Evolutionary conservation across 2,113 vertebrate genomes (phyloP).

Genomic region (Myiozetetes cayanensis): DNA sequence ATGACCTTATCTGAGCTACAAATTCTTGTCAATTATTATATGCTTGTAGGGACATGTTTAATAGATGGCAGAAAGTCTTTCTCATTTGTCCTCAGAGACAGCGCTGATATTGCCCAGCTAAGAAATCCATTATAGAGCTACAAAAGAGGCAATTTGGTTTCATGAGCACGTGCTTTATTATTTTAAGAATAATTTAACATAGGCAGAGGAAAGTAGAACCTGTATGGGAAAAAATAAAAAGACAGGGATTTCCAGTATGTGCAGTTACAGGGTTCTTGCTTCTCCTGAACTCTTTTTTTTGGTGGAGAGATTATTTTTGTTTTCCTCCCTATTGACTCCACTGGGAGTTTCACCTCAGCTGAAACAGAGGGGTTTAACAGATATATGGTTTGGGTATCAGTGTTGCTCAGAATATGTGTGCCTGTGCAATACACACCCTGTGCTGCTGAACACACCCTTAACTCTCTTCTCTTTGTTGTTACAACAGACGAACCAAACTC

Average conservation of each 20-base stretch:
- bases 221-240: neutral
- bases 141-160: constrained; percentile 47
- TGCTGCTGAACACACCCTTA: neutral
- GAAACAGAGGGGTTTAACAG: neutral
- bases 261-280: neutral
- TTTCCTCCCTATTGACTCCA: neutral
- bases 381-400: neutral
- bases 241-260: neutral
- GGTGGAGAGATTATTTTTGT: neutral
- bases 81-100: constrained; percentile 50
- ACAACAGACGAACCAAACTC: constrained; percentile 88
- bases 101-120: neutral
- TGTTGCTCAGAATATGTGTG: neutral
- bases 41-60: constrained; percentile 39
- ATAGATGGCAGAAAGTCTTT: constrained; percentile 43
- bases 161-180: neutral
- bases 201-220: neutral
- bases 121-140: neutral
- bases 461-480: constrained; percentile 58
- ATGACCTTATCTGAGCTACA: constrained; percentile 50
- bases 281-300: neutral
- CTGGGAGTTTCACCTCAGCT: neutral
- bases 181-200: constrained; percentile 36
- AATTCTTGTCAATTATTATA: constrained; percentile 48
- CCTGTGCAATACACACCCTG: neutral